Base-by-base conservation (phyloP, 2,113 vertebrate species). In the Etheostoma spectabile region DNA sequence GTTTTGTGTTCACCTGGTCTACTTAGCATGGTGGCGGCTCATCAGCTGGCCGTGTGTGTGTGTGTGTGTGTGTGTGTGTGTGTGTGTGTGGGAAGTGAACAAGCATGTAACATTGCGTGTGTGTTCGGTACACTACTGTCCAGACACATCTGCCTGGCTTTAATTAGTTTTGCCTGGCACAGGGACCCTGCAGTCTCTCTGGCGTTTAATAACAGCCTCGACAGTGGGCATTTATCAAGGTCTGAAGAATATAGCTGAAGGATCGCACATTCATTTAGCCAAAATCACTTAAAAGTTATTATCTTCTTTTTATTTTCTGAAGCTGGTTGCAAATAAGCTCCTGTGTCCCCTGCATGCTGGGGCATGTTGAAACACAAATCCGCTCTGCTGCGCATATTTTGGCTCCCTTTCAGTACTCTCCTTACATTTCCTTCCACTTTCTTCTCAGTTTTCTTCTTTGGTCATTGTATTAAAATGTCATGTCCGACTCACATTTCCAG, bases 141-240 rank as follows among this genome's bases (percentile, higher is more conserved):
- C 91, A 92, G 90, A 89, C 91, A 91, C 91, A 93, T 93, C 93
- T 94, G 92, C 93, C 78, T 83, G 55, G 85, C 85, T 94, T 91
- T 94, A 93, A 95, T 95, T 93, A 93, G 92, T 94, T 94, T 93
- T 91, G 88, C 87, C 89, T 87, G 88, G 91, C 89, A 83, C 75
- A 77, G 90, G 86, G 85, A 91, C 84, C 69, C 18, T 77, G 66
- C 76, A 72, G 80, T 90, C 90, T 90, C 91, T 87, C 80, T 84
- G 82, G 86, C 92, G 87, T 93, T 95, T 93, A 93, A 94, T 94
- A 94, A 90, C 85, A 85, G 73, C 77, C 68, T 10, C 77, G 92
- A 94, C 89, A 80, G 84, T 83, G 80, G 77, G 77, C 86, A 89
- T 93, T 94, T 92, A 89, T 93, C 89, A 92, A 86, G 85, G 90